A percentile compares a stretch with the other conserved stretches of the same genome.
These are phyloP conservation scores for Agrochola lychnidis DNA, from an alignment of 2,888 invertebrate species.

Conservation along the genomic window DNA sequence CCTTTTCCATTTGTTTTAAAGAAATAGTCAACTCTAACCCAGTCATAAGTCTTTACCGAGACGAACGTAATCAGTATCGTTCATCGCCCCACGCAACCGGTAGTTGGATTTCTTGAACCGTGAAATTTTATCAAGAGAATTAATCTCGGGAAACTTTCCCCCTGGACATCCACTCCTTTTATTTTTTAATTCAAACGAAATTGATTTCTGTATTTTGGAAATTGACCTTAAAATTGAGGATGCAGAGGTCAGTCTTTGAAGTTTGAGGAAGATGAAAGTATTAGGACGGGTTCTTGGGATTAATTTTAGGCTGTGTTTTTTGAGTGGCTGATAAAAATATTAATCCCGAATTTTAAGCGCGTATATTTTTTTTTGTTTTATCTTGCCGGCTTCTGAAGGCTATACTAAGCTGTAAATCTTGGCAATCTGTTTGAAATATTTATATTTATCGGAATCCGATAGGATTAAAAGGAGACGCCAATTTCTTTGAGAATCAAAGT, in stretches of 20 bases:
- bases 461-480: background rate
- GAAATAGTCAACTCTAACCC: conserved; percentile 50
- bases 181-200: conserved; percentile 83
- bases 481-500: background rate
- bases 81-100: conserved; percentile 90
- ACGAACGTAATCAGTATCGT: conserved; percentile 89
- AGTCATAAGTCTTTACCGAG: conserved; percentile 73
- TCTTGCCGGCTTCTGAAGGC: background rate
- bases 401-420: background rate
- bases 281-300: conserved; percentile 34
- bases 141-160: conserved; percentile 89
- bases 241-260: conserved; percentile 58
- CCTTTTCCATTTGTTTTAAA: conserved; percentile 4
- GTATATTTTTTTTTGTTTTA: background rate
- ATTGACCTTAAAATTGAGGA: conserved; percentile 59
- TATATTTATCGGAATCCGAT: background rate
- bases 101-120: conserved; percentile 90
- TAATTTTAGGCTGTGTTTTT: conserved; percentile 29
- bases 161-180: conserved; percentile 82
- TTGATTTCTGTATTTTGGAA: conserved; percentile 79
- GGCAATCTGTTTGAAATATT: background rate
- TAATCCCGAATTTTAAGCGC: conserved; percentile 17
- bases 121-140: conserved; percentile 91
- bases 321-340: conserved; percentile 38
- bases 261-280: conserved; percentile 38